Conservation (phyloP, 2,113 vertebrate genomes). For the Triplophysa rosa region DNA sequence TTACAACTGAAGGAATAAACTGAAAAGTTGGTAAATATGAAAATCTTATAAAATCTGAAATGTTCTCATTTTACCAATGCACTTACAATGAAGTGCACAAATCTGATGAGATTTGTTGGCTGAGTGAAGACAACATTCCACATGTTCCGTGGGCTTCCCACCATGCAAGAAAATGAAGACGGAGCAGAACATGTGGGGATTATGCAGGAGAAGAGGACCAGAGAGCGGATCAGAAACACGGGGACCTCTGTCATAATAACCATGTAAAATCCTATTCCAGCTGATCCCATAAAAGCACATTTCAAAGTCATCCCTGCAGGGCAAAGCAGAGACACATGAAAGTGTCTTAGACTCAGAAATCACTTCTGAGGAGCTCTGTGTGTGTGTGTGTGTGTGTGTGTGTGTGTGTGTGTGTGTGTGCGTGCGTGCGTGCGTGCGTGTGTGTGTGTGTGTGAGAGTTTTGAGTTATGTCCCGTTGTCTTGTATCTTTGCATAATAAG, state of each 20-base stretch:
- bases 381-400: not conserved
- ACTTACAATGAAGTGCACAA: not conserved
- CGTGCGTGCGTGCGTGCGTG: not conserved
- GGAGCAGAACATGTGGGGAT: slow-evolving; percentile 30
- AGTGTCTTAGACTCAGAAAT: not conserved
- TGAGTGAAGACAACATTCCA: slow-evolving; percentile 16
- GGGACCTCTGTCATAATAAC: slow-evolving; percentile 35
- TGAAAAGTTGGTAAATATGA: not conserved
- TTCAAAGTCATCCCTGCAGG: slow-evolving; percentile 33
- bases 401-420: not conserved
- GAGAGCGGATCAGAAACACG: slow-evolving; percentile 14
- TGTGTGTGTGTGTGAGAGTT: not conserved
- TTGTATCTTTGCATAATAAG: too few species aligned
- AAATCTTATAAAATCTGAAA: not conserved
- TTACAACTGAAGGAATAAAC: too few species aligned
- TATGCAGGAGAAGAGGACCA: slow-evolving; percentile 20
- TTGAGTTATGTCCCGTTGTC: too few species aligned
- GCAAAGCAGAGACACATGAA: slow-evolving; percentile 16
- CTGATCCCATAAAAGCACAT: slow-evolving; percentile 32
- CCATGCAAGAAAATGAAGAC: slow-evolving; percentile 26
- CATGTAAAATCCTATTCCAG: slow-evolving; percentile 23
- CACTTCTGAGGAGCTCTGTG: not conserved
- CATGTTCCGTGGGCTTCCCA: slow-evolving; percentile 11
- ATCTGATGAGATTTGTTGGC: slow-evolving; percentile 6
- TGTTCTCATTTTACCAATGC: not conserved